Conservation (phyloP, 1,140 invertebrate genomes). For the Drosophila nasuta region DNA sequence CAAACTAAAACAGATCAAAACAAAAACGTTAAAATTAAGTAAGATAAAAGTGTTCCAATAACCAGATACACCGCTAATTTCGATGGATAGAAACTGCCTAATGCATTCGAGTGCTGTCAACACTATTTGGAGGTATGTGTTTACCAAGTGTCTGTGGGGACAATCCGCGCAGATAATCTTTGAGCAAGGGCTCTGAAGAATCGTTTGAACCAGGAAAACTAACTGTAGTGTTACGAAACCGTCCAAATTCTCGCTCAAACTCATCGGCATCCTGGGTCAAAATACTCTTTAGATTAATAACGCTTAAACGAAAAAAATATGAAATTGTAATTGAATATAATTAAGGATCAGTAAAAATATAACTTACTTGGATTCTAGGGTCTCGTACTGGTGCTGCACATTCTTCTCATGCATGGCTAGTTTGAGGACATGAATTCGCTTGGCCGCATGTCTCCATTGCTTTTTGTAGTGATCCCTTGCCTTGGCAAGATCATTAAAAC, state of each 20-base stretch:
- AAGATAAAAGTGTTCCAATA: constrained; percentile 10
- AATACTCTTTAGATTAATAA: constrained; percentile 48
- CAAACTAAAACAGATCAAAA: constrained; percentile 23
- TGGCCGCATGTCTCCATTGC: constrained; percentile 54
- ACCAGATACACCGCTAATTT: constrained; percentile 59
- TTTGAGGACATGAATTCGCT: constrained; percentile 56
- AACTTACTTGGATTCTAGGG: constrained; percentile 27
- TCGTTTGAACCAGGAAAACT: constrained; percentile 24
- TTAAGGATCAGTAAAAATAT: no score
- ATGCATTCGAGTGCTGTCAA: constrained; percentile 34
- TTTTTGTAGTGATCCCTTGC: constrained; percentile 69
- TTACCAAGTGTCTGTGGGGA: constrained; percentile 12
- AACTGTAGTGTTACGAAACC: constrained; percentile 9
- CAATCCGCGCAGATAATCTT: constrained; percentile 18
- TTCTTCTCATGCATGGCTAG: constrained; percentile 51
- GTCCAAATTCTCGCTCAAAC: constrained; percentile 63
- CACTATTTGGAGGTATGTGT: constrained; percentile 1
- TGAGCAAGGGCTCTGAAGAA: not conserved
- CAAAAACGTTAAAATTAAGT: constrained; percentile 10
- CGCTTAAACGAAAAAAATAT: constrained; percentile 6
- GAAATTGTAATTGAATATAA: no score
- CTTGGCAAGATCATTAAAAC: constrained; percentile 48
- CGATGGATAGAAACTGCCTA: constrained; percentile 24
- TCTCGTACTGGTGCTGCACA: constrained; percentile 8
- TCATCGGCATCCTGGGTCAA: constrained; percentile 53